Base-by-base conservation (phyloP, 2,888 invertebrate species). In the Sphinx pinastri region DNA sequence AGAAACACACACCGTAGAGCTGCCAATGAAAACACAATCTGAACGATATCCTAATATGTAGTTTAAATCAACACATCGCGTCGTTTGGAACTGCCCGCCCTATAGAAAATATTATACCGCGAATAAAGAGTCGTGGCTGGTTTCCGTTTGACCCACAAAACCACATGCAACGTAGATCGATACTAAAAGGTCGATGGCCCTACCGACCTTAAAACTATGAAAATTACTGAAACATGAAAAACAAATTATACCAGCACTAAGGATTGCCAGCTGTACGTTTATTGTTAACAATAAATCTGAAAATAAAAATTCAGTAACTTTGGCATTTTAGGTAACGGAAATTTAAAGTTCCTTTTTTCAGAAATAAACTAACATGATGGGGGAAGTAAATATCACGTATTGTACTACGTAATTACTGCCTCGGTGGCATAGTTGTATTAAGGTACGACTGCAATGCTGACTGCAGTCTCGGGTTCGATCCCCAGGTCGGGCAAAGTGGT, bases 121-220 rank as follows among this genome's bases (percentile, higher is more conserved):
- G 69, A 69, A 73, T 76, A 76, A 77, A 74, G 66, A 73, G 71
- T 75, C 72, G 14, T 67, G 63, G 68, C 72, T 74, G 5, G 77
- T 82, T 84, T 82, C 84, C 82, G 81, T 71, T 81, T 75, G 87
- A 79, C 85, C 88, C 83, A 88, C 79, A 86, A 89, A 87, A 79
- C 75, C 69, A 69, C 67, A 57, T 75, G 76, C 77, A 86, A 63
- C 49, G 63, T 16, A 49, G 49, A 90, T 91, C 88, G 82, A 88
- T 89, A 81, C 72, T 72, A 76, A 73, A 75, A 19, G 89, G 87
- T 88, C 87, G 82, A 84, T 81, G 88, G 80, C 87, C 89, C 76
- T 81, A 82, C 49, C 63, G 63, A 63, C 63, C 63, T 63, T 63
- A 63, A 45, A 60, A 54, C 67, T 47, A 55, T 68, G 47, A 57